Evolutionary conservation across 2,888 invertebrate species (phyloP), one percentile per base, ranked within the genome.

Genomic region (Stratiomys singularior): DNA sequence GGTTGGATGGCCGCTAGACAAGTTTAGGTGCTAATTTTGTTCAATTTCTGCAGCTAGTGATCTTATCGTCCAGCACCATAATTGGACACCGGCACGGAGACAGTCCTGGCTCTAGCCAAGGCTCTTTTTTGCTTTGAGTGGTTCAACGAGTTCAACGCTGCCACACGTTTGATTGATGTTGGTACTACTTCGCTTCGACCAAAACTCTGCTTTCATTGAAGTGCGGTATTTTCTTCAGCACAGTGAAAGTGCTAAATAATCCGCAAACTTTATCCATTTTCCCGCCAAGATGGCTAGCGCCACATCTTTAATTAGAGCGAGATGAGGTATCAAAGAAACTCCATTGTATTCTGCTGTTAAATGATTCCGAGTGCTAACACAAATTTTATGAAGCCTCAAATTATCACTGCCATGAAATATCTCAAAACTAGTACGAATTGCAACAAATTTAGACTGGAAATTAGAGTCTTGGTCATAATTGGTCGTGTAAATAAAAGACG

Each of bases 391-490:
- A 15, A 13, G 52, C 18, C 52, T 52, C 52, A 52, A 52, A 52
- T 52, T 52, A 52, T 52, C 52, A 52, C 52, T 52, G 4, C 37
- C 52, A 52, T 52, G 2, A 18, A 52, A 18, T n/a, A 18, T 60
- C 7, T 18, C 23, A 60, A 25, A 60, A 60, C 21, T 25, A 21
- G 60, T 60, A 25, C 60, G 25, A 21, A 28, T 69, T 69, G 69
- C 69, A 69, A 69, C 44, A 69, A 69, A 69, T 69, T 69, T 69
- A 69, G 28, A 69, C 46, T 69, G 69, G 27, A 69, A 69, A 69
- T 69, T 69, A 69, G 69, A 18, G 9, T 18, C 69, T n/a, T 47
- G 47, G 13, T 69, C 47, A 44, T 69, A 69, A 69, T 47, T 7
- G 46, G 46, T 69, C 28, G 23, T 47, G 21, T 47, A 69, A 69